phyloP scores from a whole-genome alignment of 1,140 invertebrate species.

The Cydia pomonella region DNA sequence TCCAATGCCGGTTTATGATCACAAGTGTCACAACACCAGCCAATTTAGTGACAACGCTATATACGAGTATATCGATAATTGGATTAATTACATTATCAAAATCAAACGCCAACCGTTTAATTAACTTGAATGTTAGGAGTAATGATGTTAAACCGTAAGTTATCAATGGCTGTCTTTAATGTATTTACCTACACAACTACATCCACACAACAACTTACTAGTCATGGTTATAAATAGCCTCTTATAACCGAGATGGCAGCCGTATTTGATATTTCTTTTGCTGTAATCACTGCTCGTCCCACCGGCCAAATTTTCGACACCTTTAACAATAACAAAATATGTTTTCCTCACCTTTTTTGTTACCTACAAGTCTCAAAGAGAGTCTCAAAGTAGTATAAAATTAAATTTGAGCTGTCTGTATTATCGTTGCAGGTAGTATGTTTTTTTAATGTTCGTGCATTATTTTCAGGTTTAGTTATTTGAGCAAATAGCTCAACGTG shows the following conservation, averaged over 20 bases:
- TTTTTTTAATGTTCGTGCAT: background rate
- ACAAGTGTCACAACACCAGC: background rate
- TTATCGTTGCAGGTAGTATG: no score
- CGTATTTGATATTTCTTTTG: no score
- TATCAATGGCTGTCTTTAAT: background rate
- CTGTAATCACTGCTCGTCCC: no score
- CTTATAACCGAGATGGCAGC: no score
- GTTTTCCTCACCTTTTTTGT: no score
- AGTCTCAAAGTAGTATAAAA: no score
- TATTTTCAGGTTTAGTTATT: background rate
- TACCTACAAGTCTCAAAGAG: no score
- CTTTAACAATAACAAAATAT: no score
- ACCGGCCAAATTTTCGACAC: no score
- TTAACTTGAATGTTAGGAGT: background rate
- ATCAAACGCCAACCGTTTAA: background rate
- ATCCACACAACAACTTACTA: no score
- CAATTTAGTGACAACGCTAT: background rate
- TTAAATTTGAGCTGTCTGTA: no score
- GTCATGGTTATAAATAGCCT: no score
- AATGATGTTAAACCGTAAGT: background rate
- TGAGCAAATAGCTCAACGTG: background rate
- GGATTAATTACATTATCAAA: slow-evolving; percentile 1
- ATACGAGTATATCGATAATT: background rate
- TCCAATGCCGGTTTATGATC: background rate
- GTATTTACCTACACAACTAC: background rate